Conservation (phyloP, 2,113 vertebrate species). For the Carlito syrichta region DNA sequence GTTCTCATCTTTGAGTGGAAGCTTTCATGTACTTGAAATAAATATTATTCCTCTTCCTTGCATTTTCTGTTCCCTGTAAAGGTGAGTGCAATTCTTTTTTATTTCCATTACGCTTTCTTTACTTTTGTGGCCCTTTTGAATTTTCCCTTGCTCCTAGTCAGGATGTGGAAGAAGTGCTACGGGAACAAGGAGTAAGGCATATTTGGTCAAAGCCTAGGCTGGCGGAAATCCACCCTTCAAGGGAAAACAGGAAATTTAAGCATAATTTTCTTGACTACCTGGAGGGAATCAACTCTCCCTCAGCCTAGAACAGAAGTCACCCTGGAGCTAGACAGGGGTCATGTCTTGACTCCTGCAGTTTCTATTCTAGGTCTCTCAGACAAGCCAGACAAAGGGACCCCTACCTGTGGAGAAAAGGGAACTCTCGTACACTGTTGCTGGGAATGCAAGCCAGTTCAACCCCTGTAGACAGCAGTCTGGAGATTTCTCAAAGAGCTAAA, state of each 20-base stretch:
- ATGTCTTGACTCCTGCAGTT: not conserved
- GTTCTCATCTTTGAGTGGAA: slow-evolving; percentile 16
- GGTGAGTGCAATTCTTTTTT: not conserved
- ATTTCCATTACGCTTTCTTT: not conserved
- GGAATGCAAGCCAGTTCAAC: too few species aligned
- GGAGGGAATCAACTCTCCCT: not conserved
- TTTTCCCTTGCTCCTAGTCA: not conserved
- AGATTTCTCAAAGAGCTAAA: too few species aligned
- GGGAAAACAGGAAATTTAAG: not conserved
- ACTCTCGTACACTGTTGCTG: too few species aligned
- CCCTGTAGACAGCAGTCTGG: too few species aligned
- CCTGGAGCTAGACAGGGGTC: not conserved
- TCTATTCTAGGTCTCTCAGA: not conserved
- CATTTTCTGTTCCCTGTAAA: not conserved
- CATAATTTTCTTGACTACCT: not conserved
- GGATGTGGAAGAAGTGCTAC: not conserved
- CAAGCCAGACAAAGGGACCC: not conserved
- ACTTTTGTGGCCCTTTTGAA: not conserved
- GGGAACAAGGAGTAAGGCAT: not conserved
- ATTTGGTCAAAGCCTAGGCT: not conserved
- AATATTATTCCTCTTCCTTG: not conserved
- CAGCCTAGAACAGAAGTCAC: not conserved
- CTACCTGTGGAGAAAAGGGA: too few species aligned
- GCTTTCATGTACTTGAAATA: slow-evolving; percentile 55
- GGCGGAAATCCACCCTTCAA: not conserved